phyloP scores from a whole-genome alignment of 2,888 invertebrate genomes.

The Xylota sylvarum region DNA sequence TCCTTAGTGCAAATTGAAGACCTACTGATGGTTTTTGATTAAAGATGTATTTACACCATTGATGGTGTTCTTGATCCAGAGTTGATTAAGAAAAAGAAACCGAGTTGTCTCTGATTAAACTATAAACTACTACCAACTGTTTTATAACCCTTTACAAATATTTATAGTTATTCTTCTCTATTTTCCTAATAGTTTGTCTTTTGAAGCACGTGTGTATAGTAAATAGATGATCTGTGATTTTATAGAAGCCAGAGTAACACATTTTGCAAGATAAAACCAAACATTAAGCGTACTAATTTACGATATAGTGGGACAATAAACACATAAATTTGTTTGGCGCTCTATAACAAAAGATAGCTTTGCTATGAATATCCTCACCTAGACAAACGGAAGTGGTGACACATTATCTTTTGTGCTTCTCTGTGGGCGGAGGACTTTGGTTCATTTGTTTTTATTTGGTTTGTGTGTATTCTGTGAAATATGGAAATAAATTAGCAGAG shows the following conservation, averaged over 20 bases:
- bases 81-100: not conserved
- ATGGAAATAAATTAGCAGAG: not conserved
- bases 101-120: no score
- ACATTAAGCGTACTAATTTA: not conserved
- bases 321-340: conserved; percentile 1
- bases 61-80: not conserved
- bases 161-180: not conserved
- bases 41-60: not conserved
- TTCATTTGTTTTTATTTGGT: not conserved
- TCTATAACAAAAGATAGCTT: not conserved
- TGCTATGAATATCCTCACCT: not conserved
- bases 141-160: not conserved
- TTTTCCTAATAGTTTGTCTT: not conserved
- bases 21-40: no score
- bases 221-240: not conserved
- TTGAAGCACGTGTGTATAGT: not conserved
- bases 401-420: not conserved
- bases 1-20: not conserved
- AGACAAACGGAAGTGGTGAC: not conserved
- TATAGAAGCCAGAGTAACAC: not conserved
- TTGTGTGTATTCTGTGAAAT: not conserved
- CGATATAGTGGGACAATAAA: conserved; percentile 7
- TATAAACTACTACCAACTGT: not conserved
- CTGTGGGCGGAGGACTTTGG: conserved; percentile 12
- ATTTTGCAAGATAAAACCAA: conserved; percentile 11